phyloP scores from a whole-genome alignment of 2,797 vertebrate genomes.

The Muscicapa striata region DNA sequence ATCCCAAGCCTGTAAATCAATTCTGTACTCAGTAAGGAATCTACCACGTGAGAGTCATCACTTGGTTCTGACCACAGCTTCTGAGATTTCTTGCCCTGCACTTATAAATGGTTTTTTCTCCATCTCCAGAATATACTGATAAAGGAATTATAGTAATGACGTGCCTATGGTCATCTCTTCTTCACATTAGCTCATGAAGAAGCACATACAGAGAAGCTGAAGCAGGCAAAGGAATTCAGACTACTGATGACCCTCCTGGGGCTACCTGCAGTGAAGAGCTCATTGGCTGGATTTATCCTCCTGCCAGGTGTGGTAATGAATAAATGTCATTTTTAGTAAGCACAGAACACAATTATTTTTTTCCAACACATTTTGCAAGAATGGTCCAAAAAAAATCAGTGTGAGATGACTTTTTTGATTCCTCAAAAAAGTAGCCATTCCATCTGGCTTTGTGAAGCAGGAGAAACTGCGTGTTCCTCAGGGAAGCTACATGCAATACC shows the following conservation, averaged over 20 bases:
- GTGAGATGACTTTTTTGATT: background rate
- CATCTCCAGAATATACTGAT: background rate
- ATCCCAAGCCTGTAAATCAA: background rate
- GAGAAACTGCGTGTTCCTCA: background rate
- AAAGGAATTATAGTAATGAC: background rate
- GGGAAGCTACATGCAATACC: background rate
- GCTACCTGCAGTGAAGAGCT: background rate
- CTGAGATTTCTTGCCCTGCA: background rate
- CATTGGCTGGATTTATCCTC: background rate
- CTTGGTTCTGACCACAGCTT: background rate
- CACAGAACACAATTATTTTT: background rate
- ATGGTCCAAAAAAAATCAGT: background rate
- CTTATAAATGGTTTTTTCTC: background rate
- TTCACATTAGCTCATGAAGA: background rate
- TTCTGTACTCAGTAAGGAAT: background rate
- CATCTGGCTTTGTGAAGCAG: background rate
- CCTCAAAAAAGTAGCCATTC: background rate
- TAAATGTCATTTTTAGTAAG: background rate
- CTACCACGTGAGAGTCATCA: background rate
- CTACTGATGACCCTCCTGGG: background rate
- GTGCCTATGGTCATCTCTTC: background rate
- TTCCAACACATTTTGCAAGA: background rate
- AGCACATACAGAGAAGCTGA: background rate
- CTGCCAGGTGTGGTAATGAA: background rate
- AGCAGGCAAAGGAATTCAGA: background rate